A percentile compares a stretch with the other conserved stretches of the same genome.
Evolutionary conservation across 2,888 invertebrate species (phyloP).

Genomic region (Tipula helvola): DNA sequence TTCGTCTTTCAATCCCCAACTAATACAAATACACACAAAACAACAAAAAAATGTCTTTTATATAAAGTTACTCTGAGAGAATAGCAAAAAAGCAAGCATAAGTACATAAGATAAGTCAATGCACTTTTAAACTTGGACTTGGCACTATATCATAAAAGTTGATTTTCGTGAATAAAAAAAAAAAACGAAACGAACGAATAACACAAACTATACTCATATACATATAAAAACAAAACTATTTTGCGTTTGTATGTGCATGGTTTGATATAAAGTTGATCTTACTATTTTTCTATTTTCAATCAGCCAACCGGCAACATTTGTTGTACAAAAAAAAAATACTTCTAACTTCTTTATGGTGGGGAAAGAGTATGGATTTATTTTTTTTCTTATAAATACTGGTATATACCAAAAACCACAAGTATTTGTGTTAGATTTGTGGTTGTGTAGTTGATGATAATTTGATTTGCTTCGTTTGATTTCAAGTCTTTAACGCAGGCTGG

Average conservation of each 20-base stretch:
- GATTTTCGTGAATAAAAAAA: background rate
- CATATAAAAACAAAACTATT: background rate
- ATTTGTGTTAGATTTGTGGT: background rate
- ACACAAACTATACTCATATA: background rate
- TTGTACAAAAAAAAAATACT: background rate
- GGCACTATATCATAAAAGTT: constrained; percentile 7
- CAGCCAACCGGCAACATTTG: background rate
- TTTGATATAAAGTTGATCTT: background rate
- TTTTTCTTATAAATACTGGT: background rate
- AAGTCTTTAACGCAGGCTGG: background rate
- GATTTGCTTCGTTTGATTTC: background rate
- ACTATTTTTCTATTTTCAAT: background rate
- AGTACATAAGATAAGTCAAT: constrained; percentile 5
- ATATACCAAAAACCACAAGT: background rate
- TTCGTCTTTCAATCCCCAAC: background rate
- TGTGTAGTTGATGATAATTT: background rate
- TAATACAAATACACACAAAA: background rate
- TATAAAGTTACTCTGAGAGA: background rate
- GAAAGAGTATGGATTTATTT: background rate
- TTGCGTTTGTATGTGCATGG: background rate
- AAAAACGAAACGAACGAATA: background rate
- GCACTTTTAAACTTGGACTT: constrained; percentile 11
- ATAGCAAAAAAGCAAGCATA: background rate
- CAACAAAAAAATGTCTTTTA: background rate
- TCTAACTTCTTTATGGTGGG: background rate